Evolutionary conservation across 2,888 invertebrate genomes (phyloP).

Genomic region (Carterocephalus palaemon): DNA sequence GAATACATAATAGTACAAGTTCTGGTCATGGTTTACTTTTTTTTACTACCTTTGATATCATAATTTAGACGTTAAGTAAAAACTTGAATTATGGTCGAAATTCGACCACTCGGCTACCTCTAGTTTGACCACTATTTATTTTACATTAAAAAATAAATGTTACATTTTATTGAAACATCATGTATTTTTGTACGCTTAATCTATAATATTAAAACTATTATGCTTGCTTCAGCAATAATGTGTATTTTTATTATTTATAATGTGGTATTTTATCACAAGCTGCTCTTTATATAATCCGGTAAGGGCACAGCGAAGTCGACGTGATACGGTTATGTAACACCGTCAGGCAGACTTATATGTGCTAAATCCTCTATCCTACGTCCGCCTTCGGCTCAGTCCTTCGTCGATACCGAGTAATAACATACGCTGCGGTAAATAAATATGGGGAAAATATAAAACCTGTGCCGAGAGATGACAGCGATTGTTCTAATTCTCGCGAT

Average conservation of each 20-base stretch:
- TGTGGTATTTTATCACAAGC: constrained; percentile 13
- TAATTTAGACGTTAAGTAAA: too few species aligned
- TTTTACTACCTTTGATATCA: too few species aligned
- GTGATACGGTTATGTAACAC: constrained; percentile 67
- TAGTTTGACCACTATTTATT: too few species aligned
- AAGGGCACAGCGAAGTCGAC: constrained; percentile 51
- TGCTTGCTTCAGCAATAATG: too few species aligned
- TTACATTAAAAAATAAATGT: too few species aligned
- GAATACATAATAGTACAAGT: too few species aligned
- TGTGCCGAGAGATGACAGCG: constrained; percentile 43
- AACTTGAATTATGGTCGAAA: too few species aligned
- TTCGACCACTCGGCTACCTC: too few species aligned
- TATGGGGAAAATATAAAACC: constrained; percentile 31
- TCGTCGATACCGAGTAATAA: constrained; percentile 41
- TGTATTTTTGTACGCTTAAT: too few species aligned
- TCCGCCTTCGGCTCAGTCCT: constrained; percentile 50
- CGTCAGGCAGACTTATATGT: constrained; percentile 73
- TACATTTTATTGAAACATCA: too few species aligned
- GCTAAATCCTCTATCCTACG: constrained; percentile 69
- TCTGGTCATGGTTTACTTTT: too few species aligned
- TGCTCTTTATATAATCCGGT: constrained; percentile 60
- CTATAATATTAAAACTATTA: too few species aligned
- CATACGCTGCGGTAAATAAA: constrained; percentile 35
- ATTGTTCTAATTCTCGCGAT: constrained; percentile 48
- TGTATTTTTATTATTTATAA: neutral